Conservation (phyloP, 2,113 vertebrate genomes). For the Strigops habroptila region DNA sequence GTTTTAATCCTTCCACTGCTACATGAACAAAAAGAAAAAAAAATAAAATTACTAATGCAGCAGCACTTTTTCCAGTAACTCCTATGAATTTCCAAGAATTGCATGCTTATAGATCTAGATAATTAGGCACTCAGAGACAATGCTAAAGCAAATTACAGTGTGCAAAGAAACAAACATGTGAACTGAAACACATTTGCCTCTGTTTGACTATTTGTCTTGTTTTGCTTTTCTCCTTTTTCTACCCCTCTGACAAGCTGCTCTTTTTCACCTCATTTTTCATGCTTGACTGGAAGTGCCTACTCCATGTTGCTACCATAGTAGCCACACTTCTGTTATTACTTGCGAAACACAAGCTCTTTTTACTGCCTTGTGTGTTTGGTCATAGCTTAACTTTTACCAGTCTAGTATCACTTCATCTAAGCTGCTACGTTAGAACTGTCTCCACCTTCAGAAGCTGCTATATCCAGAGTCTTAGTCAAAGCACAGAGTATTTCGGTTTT, state of each 20-base stretch:
- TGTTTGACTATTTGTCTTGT: slow-evolving; percentile 16
- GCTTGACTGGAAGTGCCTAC: slow-evolving; percentile 23
- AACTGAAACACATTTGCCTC: slow-evolving; percentile 7
- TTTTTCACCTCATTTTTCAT: slow-evolving; percentile 9
- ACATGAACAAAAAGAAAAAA: neutral
- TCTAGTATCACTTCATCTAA: neutral
- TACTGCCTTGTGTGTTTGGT: slow-evolving; percentile 5
- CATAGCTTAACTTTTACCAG: slow-evolving; percentile 23
- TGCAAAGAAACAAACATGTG: slow-evolving; percentile 10
- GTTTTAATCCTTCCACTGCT: neutral
- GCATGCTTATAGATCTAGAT: neutral
- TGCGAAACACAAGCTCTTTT: slow-evolving; percentile 2
- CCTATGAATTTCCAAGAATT: neutral
- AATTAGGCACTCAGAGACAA: slow-evolving; percentile 38
- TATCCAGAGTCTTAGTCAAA: slow-evolving; percentile 32
- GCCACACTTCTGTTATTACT: slow-evolving; percentile 4
- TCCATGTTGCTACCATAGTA: neutral
- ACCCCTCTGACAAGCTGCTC: neutral
- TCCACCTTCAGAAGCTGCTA: neutral
- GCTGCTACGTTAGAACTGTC: neutral
- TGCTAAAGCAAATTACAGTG: slow-evolving; percentile 26
- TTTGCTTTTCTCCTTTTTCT: slow-evolving; percentile 6
- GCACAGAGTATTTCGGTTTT: neutral
- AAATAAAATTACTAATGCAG: neutral
- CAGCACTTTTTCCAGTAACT: neutral